These are phyloP conservation scores for Plutella xylostella DNA, from an alignment of 2,888 invertebrate genomes.

Conservation along the genomic window DNA sequence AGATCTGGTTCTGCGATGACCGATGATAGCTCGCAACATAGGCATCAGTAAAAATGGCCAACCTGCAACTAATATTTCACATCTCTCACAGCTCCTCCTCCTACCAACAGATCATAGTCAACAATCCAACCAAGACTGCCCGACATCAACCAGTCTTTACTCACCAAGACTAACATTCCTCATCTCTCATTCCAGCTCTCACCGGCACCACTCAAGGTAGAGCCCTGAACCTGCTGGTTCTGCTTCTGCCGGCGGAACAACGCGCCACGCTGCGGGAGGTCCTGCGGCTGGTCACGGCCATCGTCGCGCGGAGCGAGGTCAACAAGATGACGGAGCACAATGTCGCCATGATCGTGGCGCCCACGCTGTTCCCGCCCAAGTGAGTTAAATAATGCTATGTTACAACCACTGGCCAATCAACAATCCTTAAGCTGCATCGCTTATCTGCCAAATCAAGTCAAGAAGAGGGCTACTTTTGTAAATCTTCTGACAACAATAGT, in stretches of 20 bases:
- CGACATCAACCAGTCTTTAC: background rate
- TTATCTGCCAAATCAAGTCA: too few relatives aligned
- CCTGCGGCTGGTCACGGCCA: constrained; percentile 80
- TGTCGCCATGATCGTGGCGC: constrained; percentile 94
- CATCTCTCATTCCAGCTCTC: constrained; percentile 54
- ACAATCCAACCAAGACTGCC: background rate
- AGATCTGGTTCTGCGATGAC: too few relatives aligned
- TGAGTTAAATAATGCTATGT: too few relatives aligned
- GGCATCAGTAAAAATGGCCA: too few relatives aligned
- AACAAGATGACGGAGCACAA: constrained; percentile 95
- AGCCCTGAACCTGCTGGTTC: constrained; percentile 82
- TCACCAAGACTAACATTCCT: background rate
- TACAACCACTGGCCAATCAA: too few relatives aligned
- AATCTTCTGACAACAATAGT: too few relatives aligned
- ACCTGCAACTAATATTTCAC: too few relatives aligned
- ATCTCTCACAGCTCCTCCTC: too few relatives aligned
- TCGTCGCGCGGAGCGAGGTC: constrained; percentile 75
- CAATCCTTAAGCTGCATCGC: too few relatives aligned
- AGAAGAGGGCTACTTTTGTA: too few relatives aligned
- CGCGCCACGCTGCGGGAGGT: constrained; percentile 85
- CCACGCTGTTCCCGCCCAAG: constrained; percentile 89
- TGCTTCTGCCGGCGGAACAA: constrained; percentile 86
- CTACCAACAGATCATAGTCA: too few relatives aligned
- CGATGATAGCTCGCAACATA: too few relatives aligned
- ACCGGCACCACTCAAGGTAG: constrained; percentile 72